These are phyloP conservation scores for Rhorus exstirpatorius DNA, from an alignment of 2,888 invertebrate genomes.

Conservation along the genomic window DNA sequence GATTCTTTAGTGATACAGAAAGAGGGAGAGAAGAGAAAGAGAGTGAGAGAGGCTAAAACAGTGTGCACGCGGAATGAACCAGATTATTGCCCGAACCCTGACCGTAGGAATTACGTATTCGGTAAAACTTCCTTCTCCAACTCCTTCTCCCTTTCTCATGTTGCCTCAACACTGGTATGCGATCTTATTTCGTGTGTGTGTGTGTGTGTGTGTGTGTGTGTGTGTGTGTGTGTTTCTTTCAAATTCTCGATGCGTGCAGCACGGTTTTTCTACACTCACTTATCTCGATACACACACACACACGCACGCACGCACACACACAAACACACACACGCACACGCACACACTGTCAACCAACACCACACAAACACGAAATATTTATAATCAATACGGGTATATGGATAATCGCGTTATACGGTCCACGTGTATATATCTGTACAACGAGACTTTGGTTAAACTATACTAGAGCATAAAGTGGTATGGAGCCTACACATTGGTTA, in stretches of 20 bases:
- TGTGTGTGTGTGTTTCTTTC: too few relatives aligned
- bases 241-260: conserved; percentile 76
- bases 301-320: conserved; percentile 14
- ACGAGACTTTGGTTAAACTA: conserved; percentile 34
- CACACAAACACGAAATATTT: conserved; percentile 36
- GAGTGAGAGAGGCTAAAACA: conserved; percentile 28
- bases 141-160: conserved; percentile 15
- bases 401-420: conserved; percentile 19
- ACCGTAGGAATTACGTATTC: conserved; percentile 83
- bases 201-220: too few relatives aligned
- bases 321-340: neutral
- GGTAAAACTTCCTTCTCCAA: conserved; percentile 76
- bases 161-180: conserved; percentile 50
- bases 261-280: conserved; percentile 55
- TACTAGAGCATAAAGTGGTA: conserved; percentile 37
- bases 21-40: conserved; percentile 22
- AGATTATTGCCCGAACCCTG: conserved; percentile 84
- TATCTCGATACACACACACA: conserved; percentile 10
- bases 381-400: conserved; percentile 48
- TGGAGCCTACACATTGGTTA: conserved; percentile 45
- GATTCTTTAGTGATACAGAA: conserved; percentile 71
- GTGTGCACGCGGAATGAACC: conserved; percentile 78
- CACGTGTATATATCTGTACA: conserved; percentile 9
- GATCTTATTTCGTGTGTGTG: neutral
- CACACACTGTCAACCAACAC: conserved; percentile 12